phyloP scores from a whole-genome alignment of 1,140 invertebrate species.

The Grapholita molesta region DNA sequence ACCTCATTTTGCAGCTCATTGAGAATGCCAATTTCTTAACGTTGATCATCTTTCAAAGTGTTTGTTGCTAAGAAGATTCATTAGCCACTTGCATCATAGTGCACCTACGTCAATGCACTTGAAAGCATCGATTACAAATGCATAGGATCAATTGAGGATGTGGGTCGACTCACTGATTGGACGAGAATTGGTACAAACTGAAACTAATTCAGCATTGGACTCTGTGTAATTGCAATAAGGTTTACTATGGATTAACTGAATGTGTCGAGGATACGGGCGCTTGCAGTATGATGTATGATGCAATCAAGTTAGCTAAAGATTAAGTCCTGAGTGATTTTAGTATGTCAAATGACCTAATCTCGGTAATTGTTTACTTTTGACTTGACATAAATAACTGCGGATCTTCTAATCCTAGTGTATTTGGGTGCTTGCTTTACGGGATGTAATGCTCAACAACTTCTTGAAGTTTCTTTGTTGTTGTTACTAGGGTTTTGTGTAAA shows the following conservation, averaged over 20 bases:
- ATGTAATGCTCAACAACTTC: too few species aligned
- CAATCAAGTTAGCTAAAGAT: background rate
- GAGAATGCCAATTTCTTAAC: too few species aligned
- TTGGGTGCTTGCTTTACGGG: too few species aligned
- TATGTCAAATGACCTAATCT: background rate
- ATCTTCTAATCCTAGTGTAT: background rate
- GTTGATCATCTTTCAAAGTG: too few species aligned
- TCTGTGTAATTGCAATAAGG: background rate
- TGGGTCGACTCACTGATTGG: background rate
- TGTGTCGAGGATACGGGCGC: background rate
- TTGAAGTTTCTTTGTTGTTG: too few species aligned
- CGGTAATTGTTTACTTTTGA: background rate
- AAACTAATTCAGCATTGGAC: background rate
- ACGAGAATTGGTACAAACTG: background rate
- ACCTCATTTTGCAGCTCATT: too few species aligned
- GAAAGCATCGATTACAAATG: background rate
- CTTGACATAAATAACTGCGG: background rate
- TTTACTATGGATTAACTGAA: background rate
- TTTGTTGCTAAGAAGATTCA: background rate
- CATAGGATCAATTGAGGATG: constrained; percentile 7
- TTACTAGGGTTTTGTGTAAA: too few species aligned
- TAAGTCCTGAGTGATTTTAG: background rate
- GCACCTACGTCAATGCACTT: constrained; percentile 3
- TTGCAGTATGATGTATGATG: background rate
- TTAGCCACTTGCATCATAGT: background rate